Conservation (phyloP, 35 echinoderm and acorn worm species). For the Holothuria glaberrima region DNA sequence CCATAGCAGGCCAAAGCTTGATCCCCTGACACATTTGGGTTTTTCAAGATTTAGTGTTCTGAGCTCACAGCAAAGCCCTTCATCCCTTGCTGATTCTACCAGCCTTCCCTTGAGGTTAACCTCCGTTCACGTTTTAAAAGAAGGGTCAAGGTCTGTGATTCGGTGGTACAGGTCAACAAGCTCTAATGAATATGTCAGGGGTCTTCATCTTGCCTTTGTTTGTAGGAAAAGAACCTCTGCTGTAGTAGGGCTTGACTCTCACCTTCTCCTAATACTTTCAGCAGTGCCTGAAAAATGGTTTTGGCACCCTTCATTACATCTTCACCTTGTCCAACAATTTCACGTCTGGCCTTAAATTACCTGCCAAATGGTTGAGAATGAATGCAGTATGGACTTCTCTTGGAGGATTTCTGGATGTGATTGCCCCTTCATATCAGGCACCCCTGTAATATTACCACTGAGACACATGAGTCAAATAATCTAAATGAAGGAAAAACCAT, state of each 20-base stretch:
- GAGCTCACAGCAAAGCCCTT: not conserved
- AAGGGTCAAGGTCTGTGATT: conserved; percentile 26
- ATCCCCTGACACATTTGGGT: not conserved
- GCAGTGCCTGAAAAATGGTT: conserved; percentile 45
- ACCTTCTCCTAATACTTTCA: conserved; percentile 71
- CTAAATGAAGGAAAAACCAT: too few relatives aligned
- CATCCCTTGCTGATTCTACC: conserved; percentile 57
- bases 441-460: too few relatives aligned
- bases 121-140: conserved; percentile 36
- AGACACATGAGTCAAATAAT: too few relatives aligned
- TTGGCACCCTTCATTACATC: conserved; percentile 10
- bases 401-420: too few relatives aligned
- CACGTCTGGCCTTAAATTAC: conserved; percentile 54
- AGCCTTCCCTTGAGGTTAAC: conserved; percentile 14
- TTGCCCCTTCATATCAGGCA: too few relatives aligned
- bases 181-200: not conserved
- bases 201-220: conserved; percentile 28
- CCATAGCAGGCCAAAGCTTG: not conserved
- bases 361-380: too few relatives aligned
- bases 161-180: conserved; percentile 60
- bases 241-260: conserved; percentile 58
- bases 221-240: conserved; percentile 63
- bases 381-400: too few relatives aligned
- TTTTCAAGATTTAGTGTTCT: conserved; percentile 46
- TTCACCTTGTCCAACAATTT: conserved; percentile 61